phyloP scores from a whole-genome alignment of 2,888 invertebrate genomes.

The Neoascia interrupta region DNA sequence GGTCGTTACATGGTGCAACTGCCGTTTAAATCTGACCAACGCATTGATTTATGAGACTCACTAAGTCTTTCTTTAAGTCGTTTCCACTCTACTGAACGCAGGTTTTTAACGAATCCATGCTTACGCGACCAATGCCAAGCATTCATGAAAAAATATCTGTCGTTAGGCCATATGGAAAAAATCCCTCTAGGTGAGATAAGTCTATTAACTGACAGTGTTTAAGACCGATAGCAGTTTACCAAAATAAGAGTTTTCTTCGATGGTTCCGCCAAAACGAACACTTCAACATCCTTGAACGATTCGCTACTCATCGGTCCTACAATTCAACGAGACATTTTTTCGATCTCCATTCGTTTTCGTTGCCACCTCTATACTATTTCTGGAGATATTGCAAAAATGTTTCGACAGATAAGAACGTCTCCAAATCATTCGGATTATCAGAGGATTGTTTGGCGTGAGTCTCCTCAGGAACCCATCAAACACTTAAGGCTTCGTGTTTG shows the following conservation, averaged over 20 bases:
- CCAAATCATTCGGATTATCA: slow-evolving; percentile 36
- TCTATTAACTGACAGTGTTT: slow-evolving; percentile 29
- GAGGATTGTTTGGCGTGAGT: slow-evolving; percentile 45
- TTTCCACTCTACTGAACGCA: background rate
- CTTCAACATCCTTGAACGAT: slow-evolving; percentile 30
- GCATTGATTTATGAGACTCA: too few relatives aligned
- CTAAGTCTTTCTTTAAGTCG: too few relatives aligned
- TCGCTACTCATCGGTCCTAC: slow-evolving; percentile 31
- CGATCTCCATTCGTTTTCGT: slow-evolving; percentile 44
- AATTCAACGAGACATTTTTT: too few relatives aligned
- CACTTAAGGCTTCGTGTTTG: slow-evolving; percentile 38
- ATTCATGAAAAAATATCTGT: too few relatives aligned
- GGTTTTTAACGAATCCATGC: background rate
- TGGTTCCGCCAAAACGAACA: background rate
- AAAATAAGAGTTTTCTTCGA: slow-evolving; percentile 22
- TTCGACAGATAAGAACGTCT: too few relatives aligned
- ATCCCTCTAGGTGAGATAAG: background rate
- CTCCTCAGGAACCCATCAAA: background rate
- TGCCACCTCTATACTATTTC: too few relatives aligned
- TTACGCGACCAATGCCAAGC: too few relatives aligned
- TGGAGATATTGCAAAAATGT: too few relatives aligned
- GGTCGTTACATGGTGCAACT: too few relatives aligned
- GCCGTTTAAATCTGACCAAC: too few relatives aligned
- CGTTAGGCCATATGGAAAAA: too few relatives aligned
- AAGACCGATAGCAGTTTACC: slow-evolving; percentile 33